Evolutionary conservation across 2,797 vertebrate species (phyloP).

Genomic region (Rousettus madagascariensis): DNA sequence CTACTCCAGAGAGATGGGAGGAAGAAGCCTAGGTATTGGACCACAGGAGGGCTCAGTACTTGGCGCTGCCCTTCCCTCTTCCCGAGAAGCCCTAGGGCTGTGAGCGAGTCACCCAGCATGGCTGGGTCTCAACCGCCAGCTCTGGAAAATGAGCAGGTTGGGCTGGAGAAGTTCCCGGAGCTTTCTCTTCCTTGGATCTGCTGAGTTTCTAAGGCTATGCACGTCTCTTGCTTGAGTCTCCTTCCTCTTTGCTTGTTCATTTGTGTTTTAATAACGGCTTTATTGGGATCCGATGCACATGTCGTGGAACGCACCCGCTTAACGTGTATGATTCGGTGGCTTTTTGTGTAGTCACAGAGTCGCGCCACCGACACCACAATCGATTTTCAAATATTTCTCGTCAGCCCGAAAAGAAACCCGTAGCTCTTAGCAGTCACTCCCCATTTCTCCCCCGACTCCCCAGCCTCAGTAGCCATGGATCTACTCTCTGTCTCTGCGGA

Average conservation of each 20-base stretch:
- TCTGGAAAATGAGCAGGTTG: background rate
- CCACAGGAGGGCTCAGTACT: fast-evolving
- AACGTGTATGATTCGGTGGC: fast-evolving
- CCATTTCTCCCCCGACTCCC: background rate
- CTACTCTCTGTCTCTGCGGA: background rate
- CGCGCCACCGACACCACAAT: fast-evolving
- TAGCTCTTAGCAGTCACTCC: too few relatives aligned
- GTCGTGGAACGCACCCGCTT: too few relatives aligned
- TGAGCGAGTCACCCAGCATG: fast-evolving
- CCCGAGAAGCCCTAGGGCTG: fast-evolving
- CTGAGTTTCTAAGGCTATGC: background rate
- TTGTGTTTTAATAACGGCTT: background rate
- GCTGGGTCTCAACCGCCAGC: background rate
- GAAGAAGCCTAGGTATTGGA: background rate
- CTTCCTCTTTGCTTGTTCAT: background rate
- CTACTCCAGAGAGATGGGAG: background rate
- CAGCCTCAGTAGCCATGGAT: background rate
- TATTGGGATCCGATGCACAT: background rate
- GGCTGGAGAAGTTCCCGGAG: background rate
- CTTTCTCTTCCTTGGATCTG: background rate
- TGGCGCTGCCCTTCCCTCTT: background rate
- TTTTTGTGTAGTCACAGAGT: background rate
- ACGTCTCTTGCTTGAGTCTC: background rate
- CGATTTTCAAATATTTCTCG: background rate
- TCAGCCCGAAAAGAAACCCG: background rate